phyloP scores from a whole-genome alignment of 2,888 invertebrate genomes.

The Pyrgus malvae region DNA sequence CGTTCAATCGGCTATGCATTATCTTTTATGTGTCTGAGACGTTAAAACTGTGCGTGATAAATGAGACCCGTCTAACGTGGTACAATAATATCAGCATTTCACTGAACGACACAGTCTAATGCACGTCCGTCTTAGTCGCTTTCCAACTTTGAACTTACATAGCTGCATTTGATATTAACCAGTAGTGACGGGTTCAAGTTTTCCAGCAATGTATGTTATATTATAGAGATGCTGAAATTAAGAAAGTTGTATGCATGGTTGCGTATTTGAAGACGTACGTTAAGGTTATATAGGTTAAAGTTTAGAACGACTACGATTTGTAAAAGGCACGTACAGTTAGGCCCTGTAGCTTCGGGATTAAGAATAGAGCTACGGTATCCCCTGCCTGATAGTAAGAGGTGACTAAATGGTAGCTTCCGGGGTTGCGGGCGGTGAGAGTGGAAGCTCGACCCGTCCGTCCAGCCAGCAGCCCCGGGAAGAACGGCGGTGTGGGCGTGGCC shows the following conservation, averaged over 20 bases:
- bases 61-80: slow-evolving; percentile 63
- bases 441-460: no score
- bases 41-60: slow-evolving; percentile 66
- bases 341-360: no score
- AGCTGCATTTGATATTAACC: slow-evolving; percentile 27
- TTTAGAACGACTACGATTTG: slow-evolving; percentile 49
- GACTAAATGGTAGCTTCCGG: no score
- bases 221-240: not conserved
- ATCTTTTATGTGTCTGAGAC: slow-evolving; percentile 58
- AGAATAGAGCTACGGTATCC: no score
- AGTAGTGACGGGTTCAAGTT: slow-evolving; percentile 27
- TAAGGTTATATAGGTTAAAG: slow-evolving; percentile 45
- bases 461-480: no score
- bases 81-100: slow-evolving; percentile 62
- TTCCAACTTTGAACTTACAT: slow-evolving; percentile 14
- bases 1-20: slow-evolving; percentile 49
- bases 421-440: no score
- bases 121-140: slow-evolving; percentile 28
- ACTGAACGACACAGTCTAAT: slow-evolving; percentile 44
- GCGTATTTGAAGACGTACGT: slow-evolving; percentile 31
- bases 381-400: no score
- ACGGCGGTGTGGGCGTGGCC: no score
- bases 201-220: slow-evolving; percentile 43
- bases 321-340: no score
- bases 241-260: not conserved